These are phyloP conservation scores for Coremacera marginata DNA, from an alignment of 2,888 invertebrate genomes.

Conservation along the genomic window DNA sequence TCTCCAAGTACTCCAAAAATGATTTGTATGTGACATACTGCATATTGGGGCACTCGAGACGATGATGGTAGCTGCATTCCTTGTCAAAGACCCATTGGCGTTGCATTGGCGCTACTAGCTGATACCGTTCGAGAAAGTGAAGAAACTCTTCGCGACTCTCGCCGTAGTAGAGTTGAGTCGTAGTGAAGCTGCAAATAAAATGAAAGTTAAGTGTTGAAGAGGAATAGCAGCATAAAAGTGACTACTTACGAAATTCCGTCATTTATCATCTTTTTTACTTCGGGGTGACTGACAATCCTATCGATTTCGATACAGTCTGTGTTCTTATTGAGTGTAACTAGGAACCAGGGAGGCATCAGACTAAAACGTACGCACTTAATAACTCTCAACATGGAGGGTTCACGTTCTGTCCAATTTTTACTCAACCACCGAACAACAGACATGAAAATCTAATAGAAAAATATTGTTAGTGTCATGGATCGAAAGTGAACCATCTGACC, in stretches of 20 bases:
- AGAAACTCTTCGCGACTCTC: conserved; percentile 80
- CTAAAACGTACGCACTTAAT: conserved; percentile 83
- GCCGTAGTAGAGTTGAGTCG: conserved; percentile 80
- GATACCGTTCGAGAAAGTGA: conserved; percentile 78
- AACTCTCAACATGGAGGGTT: conserved; percentile 72
- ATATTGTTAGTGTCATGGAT: not conserved
- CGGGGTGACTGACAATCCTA: conserved; percentile 76
- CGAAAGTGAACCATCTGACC: not conserved
- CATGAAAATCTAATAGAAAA: conserved; percentile 76
- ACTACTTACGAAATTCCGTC: conserved; percentile 81
- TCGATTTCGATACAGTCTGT: conserved; percentile 80
- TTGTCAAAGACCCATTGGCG: conserved; percentile 80
- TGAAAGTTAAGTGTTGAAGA: not conserved
- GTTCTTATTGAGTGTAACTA: conserved; percentile 82
- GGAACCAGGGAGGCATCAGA: conserved; percentile 83
- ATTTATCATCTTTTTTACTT: conserved; percentile 82
- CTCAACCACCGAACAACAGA: conserved; percentile 84
- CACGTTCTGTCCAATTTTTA: conserved; percentile 77
- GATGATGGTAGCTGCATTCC: conserved; percentile 63
- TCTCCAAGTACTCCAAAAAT: conserved; percentile 61
- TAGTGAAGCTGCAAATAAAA: conserved; percentile 74
- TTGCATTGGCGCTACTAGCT: conserved; percentile 78
- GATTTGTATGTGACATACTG: conserved; percentile 57
- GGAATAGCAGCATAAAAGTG: not conserved
- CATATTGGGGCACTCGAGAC: conserved; percentile 59